Base-by-base conservation (phyloP, 2,888 invertebrate species). In the Tethea ocularis region DNA sequence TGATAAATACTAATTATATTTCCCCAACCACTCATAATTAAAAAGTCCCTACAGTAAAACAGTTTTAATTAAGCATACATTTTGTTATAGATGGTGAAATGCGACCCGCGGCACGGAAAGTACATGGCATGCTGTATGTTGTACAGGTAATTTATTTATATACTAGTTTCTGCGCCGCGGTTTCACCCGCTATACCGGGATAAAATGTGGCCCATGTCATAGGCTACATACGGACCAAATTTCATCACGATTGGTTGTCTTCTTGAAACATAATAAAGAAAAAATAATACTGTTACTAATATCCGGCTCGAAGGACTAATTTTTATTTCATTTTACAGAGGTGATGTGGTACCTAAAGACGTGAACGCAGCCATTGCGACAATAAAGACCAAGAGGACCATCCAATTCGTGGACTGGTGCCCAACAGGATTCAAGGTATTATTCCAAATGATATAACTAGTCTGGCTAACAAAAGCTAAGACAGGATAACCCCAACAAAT, bases 111-210 rank as follows among this genome's bases (percentile, higher is more conserved):
- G 57, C 97, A 97, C 79, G 97, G 97, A 57, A 97, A 97, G 86
- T 98, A 98, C 91, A 96, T 98, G 98, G 98, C 98, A 17, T 98
- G 98, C 88, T 98, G 98, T 80, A 97, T 98, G 96, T 92, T 98
- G 79, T 98, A 98, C 94, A 93, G 94, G 94, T 94, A 74, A 52
- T 15, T n/a, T 20, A 46, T n/a, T 20, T 46, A 8, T 33, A 13
- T 33, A 33, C 33, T 1, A 2, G 1, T 13, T 33, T 7, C 13
- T 13, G 2, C 13, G n/a, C n/a, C n/a, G n/a, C n/a, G n/a, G n/a
- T n/a, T n/a, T n/a, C n/a, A n/a, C n/a, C n/a, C n/a, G n/a, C n/a
- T n/a, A n/a, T n/a, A n/a, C n/a, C n/a, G n/a, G n/a, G n/a, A n/a
- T n/a, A n/a, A n/a, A n/a, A n/a, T n/a, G n/a, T n/a, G n/a, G n/a